Conservation (phyloP, 1,140 invertebrate species). For the Charaxes varanes region DNA sequence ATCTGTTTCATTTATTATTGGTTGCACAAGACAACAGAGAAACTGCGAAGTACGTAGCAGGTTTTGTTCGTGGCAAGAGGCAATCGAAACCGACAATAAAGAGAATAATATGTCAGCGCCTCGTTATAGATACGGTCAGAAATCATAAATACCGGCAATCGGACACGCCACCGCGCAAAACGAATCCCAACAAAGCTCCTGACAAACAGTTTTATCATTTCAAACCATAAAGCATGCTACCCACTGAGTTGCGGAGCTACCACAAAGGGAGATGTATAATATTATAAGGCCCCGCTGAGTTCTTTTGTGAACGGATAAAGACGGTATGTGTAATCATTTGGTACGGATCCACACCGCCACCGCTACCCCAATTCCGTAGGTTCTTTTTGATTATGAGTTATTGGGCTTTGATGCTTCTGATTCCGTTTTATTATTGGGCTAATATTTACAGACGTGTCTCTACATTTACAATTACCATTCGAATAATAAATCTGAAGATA, state of each 20-base stretch:
- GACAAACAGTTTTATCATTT: conserved; percentile 71
- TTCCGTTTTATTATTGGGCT: conserved; percentile 47
- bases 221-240: conserved; percentile 69
- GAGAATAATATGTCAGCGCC: conserved; percentile 35
- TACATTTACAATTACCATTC: conserved; percentile 1
- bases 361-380: conserved; percentile 62
- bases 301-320: conserved; percentile 65
- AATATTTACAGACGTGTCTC: conserved; percentile 15
- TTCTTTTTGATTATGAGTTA: conserved; percentile 66
- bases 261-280: conserved; percentile 68
- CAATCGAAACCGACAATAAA: conserved; percentile 4
- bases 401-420: conserved; percentile 57
- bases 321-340: conserved; percentile 67
- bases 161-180: conserved; percentile 50
- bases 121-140: conserved; percentile 39
- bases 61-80: no score
- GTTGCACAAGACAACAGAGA: no score
- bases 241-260: conserved; percentile 56
- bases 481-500: not conserved
- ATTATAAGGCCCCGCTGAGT: conserved; percentile 67
- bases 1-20: no score
- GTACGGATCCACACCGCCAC: conserved; percentile 61
- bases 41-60: no score
- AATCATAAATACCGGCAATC: conserved; percentile 38
- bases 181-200: conserved; percentile 55